Conservation (phyloP, 2,888 invertebrate genomes). For the Acleris literana region DNA sequence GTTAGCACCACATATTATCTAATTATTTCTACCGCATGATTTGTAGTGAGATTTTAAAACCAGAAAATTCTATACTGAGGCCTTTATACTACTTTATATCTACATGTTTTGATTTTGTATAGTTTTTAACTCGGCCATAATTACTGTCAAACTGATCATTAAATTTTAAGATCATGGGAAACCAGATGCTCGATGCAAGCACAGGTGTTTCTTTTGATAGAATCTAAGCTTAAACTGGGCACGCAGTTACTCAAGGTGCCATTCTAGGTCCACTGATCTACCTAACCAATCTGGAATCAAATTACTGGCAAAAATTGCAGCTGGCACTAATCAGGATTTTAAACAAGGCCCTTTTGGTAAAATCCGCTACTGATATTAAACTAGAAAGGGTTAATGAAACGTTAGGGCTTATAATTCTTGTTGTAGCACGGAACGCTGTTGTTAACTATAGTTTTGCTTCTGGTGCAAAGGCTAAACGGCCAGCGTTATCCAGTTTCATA, state of each 20-base stretch:
- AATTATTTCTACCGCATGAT: not conserved
- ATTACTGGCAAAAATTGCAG: not conserved
- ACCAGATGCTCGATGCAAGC: too few species aligned
- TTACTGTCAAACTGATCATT: too few species aligned
- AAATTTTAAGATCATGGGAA: too few species aligned
- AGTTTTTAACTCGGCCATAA: too few species aligned
- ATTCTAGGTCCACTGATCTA: not conserved
- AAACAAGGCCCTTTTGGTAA: conserved; percentile 22
- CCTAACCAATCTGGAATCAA: conserved; percentile 15
- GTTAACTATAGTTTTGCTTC: conserved; percentile 45
- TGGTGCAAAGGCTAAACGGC: conserved; percentile 31
- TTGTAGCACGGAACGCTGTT: conserved; percentile 43
- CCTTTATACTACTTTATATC: not conserved
- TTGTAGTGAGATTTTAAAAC: too few species aligned
- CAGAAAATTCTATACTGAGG: not conserved
- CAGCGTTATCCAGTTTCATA: conserved; percentile 24
- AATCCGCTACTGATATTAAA: conserved; percentile 23
- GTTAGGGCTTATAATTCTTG: conserved; percentile 27
- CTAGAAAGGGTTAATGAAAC: conserved; percentile 31
- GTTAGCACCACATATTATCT: conserved; percentile 9
- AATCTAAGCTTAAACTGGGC: not conserved
- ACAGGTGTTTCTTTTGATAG: conserved; percentile 10
- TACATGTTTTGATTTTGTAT: too few species aligned
- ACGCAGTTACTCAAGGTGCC: conserved; percentile 3
- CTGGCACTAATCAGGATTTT: not conserved